These are phyloP conservation scores for Arrhamphus sclerolepis DNA, from an alignment of 2,797 vertebrate genomes.

Conservation along the genomic window DNA sequence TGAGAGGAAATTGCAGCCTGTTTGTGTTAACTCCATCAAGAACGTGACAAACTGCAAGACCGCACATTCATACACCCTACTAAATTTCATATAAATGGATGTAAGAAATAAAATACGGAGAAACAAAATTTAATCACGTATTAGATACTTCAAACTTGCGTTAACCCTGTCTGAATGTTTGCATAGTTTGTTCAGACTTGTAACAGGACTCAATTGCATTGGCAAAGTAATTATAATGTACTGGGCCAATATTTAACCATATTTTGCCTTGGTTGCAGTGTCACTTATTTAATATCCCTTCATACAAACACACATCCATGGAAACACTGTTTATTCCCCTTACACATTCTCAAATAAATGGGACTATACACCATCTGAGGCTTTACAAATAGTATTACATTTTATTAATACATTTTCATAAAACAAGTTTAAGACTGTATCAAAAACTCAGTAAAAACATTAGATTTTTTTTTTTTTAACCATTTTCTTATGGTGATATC, in stretches of 20 bases:
- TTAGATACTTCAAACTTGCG: background rate
- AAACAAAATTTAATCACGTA: background rate
- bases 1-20: conserved; percentile 13
- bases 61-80: background rate
- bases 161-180: background rate
- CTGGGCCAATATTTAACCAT: background rate
- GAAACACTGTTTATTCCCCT: background rate
- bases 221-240: no score
- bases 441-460: conserved; percentile 88
- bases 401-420: conserved; percentile 86
- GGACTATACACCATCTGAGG: conserved; percentile 64
- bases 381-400: conserved; percentile 85
- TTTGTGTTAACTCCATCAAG: conserved; percentile 24
- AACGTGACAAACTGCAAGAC: conserved; percentile 20
- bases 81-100: background rate
- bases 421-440: conserved; percentile 85
- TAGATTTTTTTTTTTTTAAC: conserved; percentile 83
- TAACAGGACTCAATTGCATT: background rate
- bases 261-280: background rate
- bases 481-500: conserved; percentile 79
- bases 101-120: background rate
- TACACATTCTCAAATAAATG: conserved; percentile 36
- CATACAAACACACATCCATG: background rate
- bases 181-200: background rate
- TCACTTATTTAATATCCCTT: background rate